phyloP scores from a whole-genome alignment of 2,888 invertebrate genomes.

The Drosophila stalkeri region DNA sequence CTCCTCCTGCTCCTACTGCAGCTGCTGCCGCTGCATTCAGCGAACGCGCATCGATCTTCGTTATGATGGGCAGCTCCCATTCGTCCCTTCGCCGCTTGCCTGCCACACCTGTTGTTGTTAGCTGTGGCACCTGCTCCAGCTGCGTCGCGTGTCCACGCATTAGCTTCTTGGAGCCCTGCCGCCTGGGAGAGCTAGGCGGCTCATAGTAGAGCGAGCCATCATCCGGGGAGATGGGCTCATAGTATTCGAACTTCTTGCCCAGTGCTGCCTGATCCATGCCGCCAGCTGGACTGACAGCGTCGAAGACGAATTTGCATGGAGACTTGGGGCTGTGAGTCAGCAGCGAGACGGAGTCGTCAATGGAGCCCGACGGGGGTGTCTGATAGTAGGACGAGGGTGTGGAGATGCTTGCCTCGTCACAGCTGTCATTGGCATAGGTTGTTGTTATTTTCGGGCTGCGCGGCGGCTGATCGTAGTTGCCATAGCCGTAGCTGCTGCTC shows the following conservation, averaged over 20 bases:
- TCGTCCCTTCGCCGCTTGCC: slow-evolving; percentile 71
- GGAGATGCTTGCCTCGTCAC: slow-evolving; percentile 72
- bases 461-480: slow-evolving; percentile 78
- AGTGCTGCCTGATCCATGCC: slow-evolving; percentile 60
- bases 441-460: slow-evolving; percentile 85
- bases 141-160: slow-evolving; percentile 53
- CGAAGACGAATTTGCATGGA: slow-evolving; percentile 88
- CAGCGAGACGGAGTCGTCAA: slow-evolving; percentile 76
- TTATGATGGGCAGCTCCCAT: slow-evolving; percentile 77
- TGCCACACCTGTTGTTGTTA: slow-evolving; percentile 50
- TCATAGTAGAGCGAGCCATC: slow-evolving; percentile 75
- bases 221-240: slow-evolving; percentile 83
- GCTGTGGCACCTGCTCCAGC: slow-evolving; percentile 61
- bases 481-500: slow-evolving; percentile 47
- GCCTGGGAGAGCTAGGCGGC: slow-evolving; percentile 68
- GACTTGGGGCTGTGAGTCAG: slow-evolving; percentile 86
- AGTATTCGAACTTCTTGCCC: slow-evolving; percentile 83
- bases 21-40: slow-evolving; percentile 59
- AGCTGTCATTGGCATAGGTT: slow-evolving; percentile 83
- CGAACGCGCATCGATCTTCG: slow-evolving; percentile 72
- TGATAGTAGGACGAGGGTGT: slow-evolving; percentile 83
- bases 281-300: slow-evolving; percentile 83
- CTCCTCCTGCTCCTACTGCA: neutral
- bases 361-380: slow-evolving; percentile 81
- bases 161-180: slow-evolving; percentile 74